phyloP scores from a whole-genome alignment of 1,140 invertebrate species.

The Magallana gigas region DNA sequence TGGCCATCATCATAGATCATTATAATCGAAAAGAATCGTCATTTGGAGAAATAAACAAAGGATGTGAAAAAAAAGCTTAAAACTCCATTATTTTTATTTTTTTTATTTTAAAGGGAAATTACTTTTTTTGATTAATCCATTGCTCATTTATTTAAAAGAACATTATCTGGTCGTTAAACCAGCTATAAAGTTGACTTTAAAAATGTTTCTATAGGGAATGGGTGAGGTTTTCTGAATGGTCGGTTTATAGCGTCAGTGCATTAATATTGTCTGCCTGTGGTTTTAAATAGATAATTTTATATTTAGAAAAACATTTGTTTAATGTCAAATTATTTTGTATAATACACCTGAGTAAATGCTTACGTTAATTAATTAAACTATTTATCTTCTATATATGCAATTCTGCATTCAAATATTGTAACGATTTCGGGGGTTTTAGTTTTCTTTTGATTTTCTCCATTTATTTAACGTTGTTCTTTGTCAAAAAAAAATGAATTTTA shows the following conservation, averaged over 20 bases:
- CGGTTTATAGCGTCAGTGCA: background rate
- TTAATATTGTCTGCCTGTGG: background rate
- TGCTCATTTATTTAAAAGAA: slow-evolving; percentile 8
- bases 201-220: background rate
- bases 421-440: too few relatives aligned
- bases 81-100: background rate
- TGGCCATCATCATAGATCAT: slow-evolving; percentile 3
- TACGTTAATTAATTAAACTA: background rate
- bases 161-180: slow-evolving; percentile 17
- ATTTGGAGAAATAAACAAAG: slow-evolving; percentile 29
- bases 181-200: background rate
- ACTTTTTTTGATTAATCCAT: slow-evolving; percentile 13
- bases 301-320: slow-evolving; percentile 21
- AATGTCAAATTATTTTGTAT: background rate
- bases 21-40: slow-evolving; percentile 13
- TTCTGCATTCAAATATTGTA: background rate
- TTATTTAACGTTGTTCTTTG: too few relatives aligned
- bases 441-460: too few relatives aligned
- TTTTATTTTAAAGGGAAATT: background rate
- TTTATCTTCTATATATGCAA: background rate
- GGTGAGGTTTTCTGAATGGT: background rate
- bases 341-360: background rate
- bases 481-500: too few relatives aligned
- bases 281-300: background rate
- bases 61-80: background rate